Base-by-base conservation (phyloP, 2,113 vertebrate species). In the Oenanthe oenanthe region DNA sequence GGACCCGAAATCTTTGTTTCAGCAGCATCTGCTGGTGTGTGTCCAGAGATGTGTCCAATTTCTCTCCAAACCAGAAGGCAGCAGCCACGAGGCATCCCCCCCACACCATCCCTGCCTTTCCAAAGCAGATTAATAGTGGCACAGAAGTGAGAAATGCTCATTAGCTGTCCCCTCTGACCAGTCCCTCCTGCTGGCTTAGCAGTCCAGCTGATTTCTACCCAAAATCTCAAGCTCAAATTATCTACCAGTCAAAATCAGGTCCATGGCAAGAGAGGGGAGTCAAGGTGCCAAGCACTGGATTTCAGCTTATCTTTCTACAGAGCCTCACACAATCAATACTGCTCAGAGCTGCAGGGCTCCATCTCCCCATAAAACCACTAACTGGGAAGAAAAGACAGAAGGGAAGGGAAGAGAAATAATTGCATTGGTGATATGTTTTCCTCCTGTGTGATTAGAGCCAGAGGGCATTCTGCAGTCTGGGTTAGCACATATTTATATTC, bases 371-470 rank as follows among this genome's bases (percentile, higher is more conserved):
- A 42, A 92, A 93, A 66, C 12, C 54, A 43, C 36, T 17, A 13
- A 28, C 47, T 63, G 80, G 61, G 71, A 66, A 88, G 72, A 50
- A 74, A 77, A 42, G 32, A 50, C 56, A 66, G 48, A 66, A 80
- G 68, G 66, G 48, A 85, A 82, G 21, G 42, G 54, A 92, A 86
- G 50, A 29, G 58, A 92, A 89, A 81, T 85, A 87, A 95, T 78
- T 58, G 43, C 76, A 48, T 7, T 38, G 84, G 61, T 72, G 73
- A 42, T 75, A 51, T 65, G 81, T 92, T 61, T 74, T 42, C 48
- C 83, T 82, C 29, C 74, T 48, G 26, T 78, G 81, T 82, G 93
- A 92, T 91, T 85, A 89, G 45, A 95, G 84, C 84, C 81, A 91
- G 2, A 72, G 95, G 91, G 57, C 85, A 73, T 43, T 54, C 56